A percentile compares a stretch with the other conserved stretches of the same genome.
These are phyloP conservation scores for Henricia sp. DNA, from an alignment of 53 echinoderm and acorn worm genomes.

Conservation along the genomic window DNA sequence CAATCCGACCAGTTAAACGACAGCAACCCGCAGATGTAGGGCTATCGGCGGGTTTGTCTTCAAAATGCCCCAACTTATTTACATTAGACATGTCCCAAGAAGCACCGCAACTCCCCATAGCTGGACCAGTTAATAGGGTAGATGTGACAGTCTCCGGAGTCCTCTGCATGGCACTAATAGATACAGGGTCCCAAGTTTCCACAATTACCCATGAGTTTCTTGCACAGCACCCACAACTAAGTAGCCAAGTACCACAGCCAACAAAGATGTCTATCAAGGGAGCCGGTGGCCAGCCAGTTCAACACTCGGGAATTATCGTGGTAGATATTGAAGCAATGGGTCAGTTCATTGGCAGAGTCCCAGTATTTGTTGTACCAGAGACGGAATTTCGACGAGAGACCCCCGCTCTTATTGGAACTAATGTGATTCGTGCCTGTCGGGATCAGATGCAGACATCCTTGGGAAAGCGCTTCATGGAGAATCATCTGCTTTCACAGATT, in stretches of 20 bases:
- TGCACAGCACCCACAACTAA: background rate
- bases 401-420: slow-evolving; percentile 33
- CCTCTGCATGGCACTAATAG: background rate
- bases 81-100: too few species aligned
- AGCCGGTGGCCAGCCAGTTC: slow-evolving; percentile 16
- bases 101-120: background rate
- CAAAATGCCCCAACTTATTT: background rate
- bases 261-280: background rate
- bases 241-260: background rate
- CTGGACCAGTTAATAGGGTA: background rate
- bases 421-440: slow-evolving; percentile 23
- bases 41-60: slow-evolving; percentile 3
- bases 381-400: slow-evolving; percentile 7
- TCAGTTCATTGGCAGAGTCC: background rate
- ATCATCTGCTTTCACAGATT: background rate
- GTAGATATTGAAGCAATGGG: background rate
- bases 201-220: slow-evolving; percentile 14
- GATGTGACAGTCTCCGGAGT: background rate
- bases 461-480: slow-evolving; percentile 7
- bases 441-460: background rate
- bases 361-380: slow-evolving; percentile 12
- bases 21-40: slow-evolving; percentile 12
- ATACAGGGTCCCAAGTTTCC: slow-evolving; percentile 22
- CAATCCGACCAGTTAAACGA: background rate
- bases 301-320: background rate